phyloP scores from a whole-genome alignment of 1,140 invertebrate genomes.

The Drosophila pallidifrons region DNA sequence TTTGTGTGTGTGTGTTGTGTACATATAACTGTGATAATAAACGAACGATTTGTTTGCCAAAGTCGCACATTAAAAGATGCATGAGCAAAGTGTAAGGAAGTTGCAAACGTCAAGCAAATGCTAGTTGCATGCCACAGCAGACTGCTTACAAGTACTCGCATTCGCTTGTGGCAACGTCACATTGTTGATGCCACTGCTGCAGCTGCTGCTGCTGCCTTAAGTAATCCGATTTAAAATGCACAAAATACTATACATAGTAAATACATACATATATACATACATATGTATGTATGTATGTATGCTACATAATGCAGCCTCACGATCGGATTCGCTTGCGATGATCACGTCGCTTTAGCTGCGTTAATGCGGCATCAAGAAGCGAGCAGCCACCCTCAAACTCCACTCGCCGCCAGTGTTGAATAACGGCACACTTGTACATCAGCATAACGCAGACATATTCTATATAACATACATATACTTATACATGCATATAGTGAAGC shows the following conservation, averaged over 20 bases:
- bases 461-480: neutral
- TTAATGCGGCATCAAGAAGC: neutral
- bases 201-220: constrained; percentile 50
- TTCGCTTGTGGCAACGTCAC: constrained; percentile 43
- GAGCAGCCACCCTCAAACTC: neutral
- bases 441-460: constrained; percentile 16
- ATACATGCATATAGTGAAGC: neutral
- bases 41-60: constrained; percentile 62
- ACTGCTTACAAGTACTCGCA: neutral
- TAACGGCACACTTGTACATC: constrained; percentile 70
- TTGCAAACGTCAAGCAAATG: neutral
- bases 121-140: constrained; percentile 19
- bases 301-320: constrained; percentile 71
- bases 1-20: too few relatives aligned
- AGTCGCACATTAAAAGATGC: constrained; percentile 42
- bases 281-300: neutral
- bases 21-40: constrained; percentile 68
- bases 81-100: neutral
- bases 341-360: constrained; percentile 64
- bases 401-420: constrained; percentile 61
- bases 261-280: neutral
- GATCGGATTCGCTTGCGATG: constrained; percentile 78
- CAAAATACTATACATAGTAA: constrained; percentile 47
- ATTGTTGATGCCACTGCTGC: constrained; percentile 51
- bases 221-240: constrained; percentile 82